Conservation (phyloP, 1,140 invertebrate genomes). For the Drosophila guanche region DNA sequence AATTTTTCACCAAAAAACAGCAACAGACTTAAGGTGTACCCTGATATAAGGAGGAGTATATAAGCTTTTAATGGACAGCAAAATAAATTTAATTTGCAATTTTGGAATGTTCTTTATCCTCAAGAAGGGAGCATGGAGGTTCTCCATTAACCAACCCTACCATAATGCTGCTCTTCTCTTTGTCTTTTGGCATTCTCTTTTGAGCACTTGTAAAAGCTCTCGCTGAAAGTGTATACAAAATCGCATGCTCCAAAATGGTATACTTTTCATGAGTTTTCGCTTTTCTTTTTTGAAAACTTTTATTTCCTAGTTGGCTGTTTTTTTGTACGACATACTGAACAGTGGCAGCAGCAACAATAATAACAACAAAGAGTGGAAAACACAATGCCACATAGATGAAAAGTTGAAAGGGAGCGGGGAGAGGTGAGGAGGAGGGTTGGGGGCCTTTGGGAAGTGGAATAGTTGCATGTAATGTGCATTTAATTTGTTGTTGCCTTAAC, state of each 20-base stretch:
- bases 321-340: conserved; percentile 51
- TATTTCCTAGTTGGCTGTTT: conserved; percentile 68
- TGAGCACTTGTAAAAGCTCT: too few species aligned
- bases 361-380: conserved; percentile 22
- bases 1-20: conserved; percentile 50
- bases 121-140: too few species aligned
- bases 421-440: background rate
- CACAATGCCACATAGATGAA: conserved; percentile 32
- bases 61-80: too few species aligned
- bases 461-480: conserved; percentile 69
- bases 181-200: too few species aligned
- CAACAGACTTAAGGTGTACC: background rate
- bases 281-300: conserved; percentile 48
- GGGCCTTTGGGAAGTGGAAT: conserved; percentile 8
- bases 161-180: too few species aligned
- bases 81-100: too few species aligned
- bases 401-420: conserved; percentile 4
- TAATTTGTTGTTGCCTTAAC: conserved; percentile 56
- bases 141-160: too few species aligned
- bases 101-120: too few species aligned
- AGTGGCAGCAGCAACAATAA: conserved; percentile 39
- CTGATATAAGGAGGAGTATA: too few species aligned
- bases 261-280: conserved; percentile 3
- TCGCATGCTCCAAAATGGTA: background rate
- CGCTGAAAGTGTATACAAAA: too few species aligned